Conservation (phyloP, 2,888 invertebrate species). For the Cryptocheilus praepositus region DNA sequence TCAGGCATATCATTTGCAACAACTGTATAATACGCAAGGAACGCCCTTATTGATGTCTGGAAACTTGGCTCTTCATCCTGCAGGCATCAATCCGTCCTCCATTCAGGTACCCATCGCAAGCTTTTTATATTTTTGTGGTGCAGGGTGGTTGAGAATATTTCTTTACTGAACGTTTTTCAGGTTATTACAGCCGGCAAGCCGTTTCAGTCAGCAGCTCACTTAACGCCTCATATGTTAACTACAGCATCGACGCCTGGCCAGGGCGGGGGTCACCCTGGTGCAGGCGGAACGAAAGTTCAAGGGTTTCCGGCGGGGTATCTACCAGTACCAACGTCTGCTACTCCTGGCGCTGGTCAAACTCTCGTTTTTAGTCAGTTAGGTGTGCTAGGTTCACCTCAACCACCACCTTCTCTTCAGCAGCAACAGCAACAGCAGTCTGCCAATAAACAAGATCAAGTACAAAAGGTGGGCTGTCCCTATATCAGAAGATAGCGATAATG, state of each 20-base stretch:
- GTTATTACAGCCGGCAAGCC: slow-evolving; percentile 90
- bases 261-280: slow-evolving; percentile 68
- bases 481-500: not conserved
- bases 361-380: slow-evolving; percentile 85
- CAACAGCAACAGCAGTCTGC: slow-evolving; percentile 68
- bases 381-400: slow-evolving; percentile 80
- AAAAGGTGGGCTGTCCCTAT: slow-evolving; percentile 61
- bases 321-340: slow-evolving; percentile 86
- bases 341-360: slow-evolving; percentile 80
- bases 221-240: slow-evolving; percentile 87
- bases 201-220: slow-evolving; percentile 85
- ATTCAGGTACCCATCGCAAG: slow-evolving; percentile 77
- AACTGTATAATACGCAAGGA: slow-evolving; percentile 87
- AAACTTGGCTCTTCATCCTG: slow-evolving; percentile 85
- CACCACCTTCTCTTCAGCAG: slow-evolving; percentile 68
- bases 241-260: slow-evolving; percentile 77
- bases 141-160: slow-evolving; percentile 4
- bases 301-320: slow-evolving; percentile 84
- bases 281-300: slow-evolving; percentile 69
- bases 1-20: slow-evolving; percentile 83
- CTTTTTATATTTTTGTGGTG: not conserved
- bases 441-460: slow-evolving; percentile 71
- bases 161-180: slow-evolving; percentile 72
- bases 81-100: slow-evolving; percentile 84
- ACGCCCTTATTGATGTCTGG: slow-evolving; percentile 87